A percentile compares a stretch with the other conserved stretches of the same genome.
phyloP scores from a whole-genome alignment of 1,140 invertebrate genomes.

The Onthophagus taurus region DNA sequence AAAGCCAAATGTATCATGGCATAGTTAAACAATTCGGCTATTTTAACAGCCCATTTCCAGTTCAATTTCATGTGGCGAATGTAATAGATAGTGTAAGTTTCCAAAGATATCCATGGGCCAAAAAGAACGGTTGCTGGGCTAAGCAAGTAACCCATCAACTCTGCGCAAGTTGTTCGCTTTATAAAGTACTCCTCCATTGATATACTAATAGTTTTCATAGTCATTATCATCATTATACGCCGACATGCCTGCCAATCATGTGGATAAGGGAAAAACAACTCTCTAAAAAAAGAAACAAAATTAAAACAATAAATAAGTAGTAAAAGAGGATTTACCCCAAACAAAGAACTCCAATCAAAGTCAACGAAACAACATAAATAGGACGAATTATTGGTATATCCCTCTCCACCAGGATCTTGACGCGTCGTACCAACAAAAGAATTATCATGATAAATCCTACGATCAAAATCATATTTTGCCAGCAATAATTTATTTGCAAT shows the following conservation, averaged over 20 bases:
- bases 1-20: conserved; percentile 59
- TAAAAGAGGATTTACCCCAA: too few relatives aligned
- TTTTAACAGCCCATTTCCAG: conserved; percentile 49
- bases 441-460: too few relatives aligned
- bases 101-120: conserved; percentile 65
- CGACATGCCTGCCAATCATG: conserved; percentile 71
- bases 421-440: too few relatives aligned
- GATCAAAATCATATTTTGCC: too few relatives aligned
- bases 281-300: conserved; percentile 30
- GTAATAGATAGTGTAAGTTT: conserved; percentile 9
- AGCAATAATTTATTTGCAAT: too few relatives aligned
- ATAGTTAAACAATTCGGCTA: conserved; percentile 47
- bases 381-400: too few relatives aligned
- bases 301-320: too few relatives aligned
- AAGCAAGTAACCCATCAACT: conserved; percentile 74
- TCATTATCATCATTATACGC: conserved; percentile 83
- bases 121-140: conserved; percentile 76
- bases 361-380: too few relatives aligned
- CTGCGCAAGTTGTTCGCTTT: conserved; percentile 48
- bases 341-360: too few relatives aligned
- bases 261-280: conserved; percentile 27
- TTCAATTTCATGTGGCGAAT: conserved; percentile 25
- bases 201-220: conserved; percentile 87
- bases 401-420: too few relatives aligned
- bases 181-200: conserved; percentile 60